Evolutionary conservation across 2,797 vertebrate species (phyloP).

Genomic region (Caiman crocodilus): DNA sequence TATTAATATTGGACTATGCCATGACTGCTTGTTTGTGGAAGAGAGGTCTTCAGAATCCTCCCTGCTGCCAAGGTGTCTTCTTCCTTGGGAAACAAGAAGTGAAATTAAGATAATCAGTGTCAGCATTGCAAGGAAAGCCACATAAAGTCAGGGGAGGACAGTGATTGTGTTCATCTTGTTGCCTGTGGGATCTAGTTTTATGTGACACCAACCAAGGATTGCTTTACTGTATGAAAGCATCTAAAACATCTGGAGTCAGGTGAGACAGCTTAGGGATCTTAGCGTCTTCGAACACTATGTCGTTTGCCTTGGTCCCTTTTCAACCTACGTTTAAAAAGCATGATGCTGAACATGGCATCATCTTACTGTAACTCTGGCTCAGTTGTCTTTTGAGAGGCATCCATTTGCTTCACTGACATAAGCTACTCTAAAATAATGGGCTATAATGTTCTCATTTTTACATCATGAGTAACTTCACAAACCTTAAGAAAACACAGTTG

Average conservation of each 20-base stretch:
- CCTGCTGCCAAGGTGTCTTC: not conserved
- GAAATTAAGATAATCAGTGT: not conserved
- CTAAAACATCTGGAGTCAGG: not conserved
- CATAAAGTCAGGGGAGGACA: not conserved
- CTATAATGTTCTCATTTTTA: not conserved
- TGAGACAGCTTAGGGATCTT: not conserved
- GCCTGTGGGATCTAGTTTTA: not conserved
- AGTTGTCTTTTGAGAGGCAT: not conserved
- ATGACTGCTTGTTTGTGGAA: not conserved
- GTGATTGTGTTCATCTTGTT: not conserved
- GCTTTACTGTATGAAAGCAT: not conserved
- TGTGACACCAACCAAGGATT: not conserved
- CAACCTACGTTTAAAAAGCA: not conserved
- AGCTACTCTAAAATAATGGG: not conserved
- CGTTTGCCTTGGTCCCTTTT: not conserved
- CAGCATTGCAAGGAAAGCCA: not conserved
- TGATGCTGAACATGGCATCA: not conserved
- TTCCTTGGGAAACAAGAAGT: not conserved
- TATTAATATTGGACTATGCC: slow-evolving; percentile 41
- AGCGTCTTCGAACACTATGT: not conserved
- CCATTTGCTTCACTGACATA: not conserved
- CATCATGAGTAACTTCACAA: not conserved
- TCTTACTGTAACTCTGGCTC: not conserved
- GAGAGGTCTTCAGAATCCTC: not conserved
- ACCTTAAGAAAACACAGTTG: not conserved